These are phyloP conservation scores for Creontiades dilutus DNA, from an alignment of 2,888 invertebrate species.

Conservation along the genomic window DNA sequence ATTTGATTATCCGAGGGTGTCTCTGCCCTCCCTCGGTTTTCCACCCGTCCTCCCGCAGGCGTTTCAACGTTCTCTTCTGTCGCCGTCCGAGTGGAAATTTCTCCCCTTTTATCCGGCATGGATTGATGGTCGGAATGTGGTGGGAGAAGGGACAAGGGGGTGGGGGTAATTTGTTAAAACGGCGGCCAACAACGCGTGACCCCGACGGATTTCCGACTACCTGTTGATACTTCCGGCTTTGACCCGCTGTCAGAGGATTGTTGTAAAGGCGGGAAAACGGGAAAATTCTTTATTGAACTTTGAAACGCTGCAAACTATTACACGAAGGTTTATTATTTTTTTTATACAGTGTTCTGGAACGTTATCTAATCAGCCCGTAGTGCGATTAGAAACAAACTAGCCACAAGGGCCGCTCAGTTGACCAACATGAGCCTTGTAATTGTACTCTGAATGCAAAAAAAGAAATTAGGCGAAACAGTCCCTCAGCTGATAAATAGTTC, in stretches of 20 bases:
- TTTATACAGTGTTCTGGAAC: too few species aligned
- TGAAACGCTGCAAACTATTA: too few species aligned
- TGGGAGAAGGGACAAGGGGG: not conserved
- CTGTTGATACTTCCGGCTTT: conserved; percentile 39
- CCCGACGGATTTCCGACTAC: conserved; percentile 29
- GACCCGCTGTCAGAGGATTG: not conserved
- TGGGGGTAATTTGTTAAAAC: conserved; percentile 30
- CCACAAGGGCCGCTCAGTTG: too few species aligned
- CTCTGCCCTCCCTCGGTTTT: not conserved
- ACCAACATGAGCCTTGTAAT: too few species aligned
- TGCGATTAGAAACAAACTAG: too few species aligned
- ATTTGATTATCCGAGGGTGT: conserved; percentile 34
- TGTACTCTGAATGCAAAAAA: too few species aligned
- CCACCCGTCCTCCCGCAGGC: not conserved
- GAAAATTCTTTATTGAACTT: not conserved
- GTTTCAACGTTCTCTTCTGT: not conserved
- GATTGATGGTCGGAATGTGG: not conserved
- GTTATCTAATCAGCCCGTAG: too few species aligned
- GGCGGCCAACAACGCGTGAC: not conserved
- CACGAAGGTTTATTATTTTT: too few species aligned
- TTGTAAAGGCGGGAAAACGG: not conserved
- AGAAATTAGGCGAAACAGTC: too few species aligned
- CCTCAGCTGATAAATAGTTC: too few species aligned
- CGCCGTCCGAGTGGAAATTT: not conserved
- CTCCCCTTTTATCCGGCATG: not conserved